Percentiles rank a stretch among this genome's conserved stretches.
phyloP scores from a whole-genome alignment of 1,140 invertebrate species.

The Drosophila guanche region DNA sequence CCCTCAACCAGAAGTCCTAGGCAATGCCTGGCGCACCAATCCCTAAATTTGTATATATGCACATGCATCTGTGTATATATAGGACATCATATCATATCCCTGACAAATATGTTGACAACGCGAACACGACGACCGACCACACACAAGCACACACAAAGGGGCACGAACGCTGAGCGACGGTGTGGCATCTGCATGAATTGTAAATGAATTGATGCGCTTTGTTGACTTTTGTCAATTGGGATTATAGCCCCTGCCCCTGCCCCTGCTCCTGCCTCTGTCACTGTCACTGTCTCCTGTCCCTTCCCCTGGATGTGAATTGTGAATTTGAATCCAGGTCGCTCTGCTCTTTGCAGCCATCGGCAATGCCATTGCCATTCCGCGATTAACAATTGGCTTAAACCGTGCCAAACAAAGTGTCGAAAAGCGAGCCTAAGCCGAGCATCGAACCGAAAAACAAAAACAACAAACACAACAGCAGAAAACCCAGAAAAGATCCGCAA shows the following conservation, averaged over 20 bases:
- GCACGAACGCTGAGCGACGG: not conserved
- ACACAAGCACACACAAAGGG: conserved; percentile 3
- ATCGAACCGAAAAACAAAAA: conserved; percentile 23
- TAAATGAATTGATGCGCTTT: conserved; percentile 80
- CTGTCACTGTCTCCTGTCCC: conserved; percentile 5
- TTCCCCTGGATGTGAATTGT: not conserved
- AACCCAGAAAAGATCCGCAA: not conserved
- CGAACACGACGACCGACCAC: conserved; percentile 29
- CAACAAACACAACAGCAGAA: not conserved
- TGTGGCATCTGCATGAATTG: conserved; percentile 60
- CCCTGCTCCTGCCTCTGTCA: not conserved
- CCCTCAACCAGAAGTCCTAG: too few relatives aligned
- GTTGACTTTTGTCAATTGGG: conserved; percentile 81
- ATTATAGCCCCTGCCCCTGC: conserved; percentile 49
- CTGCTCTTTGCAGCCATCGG: not conserved
- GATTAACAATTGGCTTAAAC: conserved; percentile 79
- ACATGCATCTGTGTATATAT: too few relatives aligned
- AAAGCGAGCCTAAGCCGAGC: conserved; percentile 75
- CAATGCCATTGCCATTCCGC: conserved; percentile 6
- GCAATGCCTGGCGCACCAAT: too few relatives aligned
- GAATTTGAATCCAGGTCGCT: too few relatives aligned
- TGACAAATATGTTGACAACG: conserved; percentile 58
- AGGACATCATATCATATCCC: conserved; percentile 4
- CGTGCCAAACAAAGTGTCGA: conserved; percentile 80
- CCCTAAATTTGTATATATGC: too few relatives aligned